A percentile compares a stretch with the other conserved stretches of the same genome.
Conservation (phyloP, 2,888 invertebrate genomes). For the Geophilus truncorum region DNA sequence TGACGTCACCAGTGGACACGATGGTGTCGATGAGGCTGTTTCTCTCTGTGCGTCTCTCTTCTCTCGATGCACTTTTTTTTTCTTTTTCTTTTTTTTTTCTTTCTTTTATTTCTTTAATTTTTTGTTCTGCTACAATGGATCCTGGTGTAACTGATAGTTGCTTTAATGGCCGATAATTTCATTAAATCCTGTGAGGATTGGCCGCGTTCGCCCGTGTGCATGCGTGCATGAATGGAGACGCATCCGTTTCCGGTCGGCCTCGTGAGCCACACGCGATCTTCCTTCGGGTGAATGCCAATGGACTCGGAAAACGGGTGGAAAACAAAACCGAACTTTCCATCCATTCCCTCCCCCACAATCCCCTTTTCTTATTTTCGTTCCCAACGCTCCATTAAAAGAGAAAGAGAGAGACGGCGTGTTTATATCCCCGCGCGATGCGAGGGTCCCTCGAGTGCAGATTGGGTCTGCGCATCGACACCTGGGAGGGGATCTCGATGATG, state of each 20-base stretch:
- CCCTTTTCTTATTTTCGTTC: not conserved
- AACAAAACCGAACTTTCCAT: constrained; percentile 14
- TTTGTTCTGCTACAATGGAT: constrained; percentile 18
- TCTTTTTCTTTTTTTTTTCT: not conserved
- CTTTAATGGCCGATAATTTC: constrained; percentile 27
- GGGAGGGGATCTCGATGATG: constrained; percentile 20
- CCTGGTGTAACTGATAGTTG: constrained; percentile 23
- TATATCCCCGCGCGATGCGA: not conserved
- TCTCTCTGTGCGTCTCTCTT: too few relatives aligned
- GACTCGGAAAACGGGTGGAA: constrained; percentile 14
- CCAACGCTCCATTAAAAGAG: constrained; percentile 35
- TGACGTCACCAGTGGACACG: constrained; percentile 7
- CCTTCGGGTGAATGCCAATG: constrained; percentile 27
- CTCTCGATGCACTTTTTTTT: not conserved
- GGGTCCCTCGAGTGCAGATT: not conserved
- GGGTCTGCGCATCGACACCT: not conserved
- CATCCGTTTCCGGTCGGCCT: constrained; percentile 27
- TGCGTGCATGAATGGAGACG: constrained; percentile 27
- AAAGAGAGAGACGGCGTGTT: not conserved
- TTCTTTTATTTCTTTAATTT: not conserved
- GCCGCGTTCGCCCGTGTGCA: constrained; percentile 27
- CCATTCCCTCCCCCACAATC: too few relatives aligned
- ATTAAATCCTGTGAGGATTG: constrained; percentile 27
- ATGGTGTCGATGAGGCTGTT: constrained; percentile 17
- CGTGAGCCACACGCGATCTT: constrained; percentile 25